phyloP scores from a whole-genome alignment of 2,113 vertebrate genomes.

The Ginglymostoma cirratum region DNA sequence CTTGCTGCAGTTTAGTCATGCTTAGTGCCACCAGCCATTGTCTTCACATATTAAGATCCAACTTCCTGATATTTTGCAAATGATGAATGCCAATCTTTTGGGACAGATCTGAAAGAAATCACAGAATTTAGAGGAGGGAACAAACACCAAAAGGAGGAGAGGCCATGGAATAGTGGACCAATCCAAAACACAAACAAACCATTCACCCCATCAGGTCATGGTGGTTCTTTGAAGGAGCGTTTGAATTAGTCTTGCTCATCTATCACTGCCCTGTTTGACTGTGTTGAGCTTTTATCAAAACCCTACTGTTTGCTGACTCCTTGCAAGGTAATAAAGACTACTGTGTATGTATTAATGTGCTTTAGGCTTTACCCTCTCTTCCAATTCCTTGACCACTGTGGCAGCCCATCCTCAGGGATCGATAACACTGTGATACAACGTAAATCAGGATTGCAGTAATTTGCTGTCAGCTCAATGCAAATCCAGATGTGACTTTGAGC shows the following conservation, averaged over 20 bases:
- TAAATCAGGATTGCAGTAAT: background rate
- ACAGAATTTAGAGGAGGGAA: background rate
- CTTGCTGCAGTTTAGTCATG: background rate
- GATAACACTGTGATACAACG: background rate
- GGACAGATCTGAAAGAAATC: background rate
- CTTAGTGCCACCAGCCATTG: background rate
- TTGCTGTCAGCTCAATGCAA: background rate
- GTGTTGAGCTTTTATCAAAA: background rate
- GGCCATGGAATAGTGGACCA: no score
- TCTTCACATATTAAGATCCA: background rate
- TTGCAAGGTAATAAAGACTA: background rate
- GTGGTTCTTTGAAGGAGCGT: background rate
- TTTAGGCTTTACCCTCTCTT: background rate
- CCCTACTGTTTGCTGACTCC: background rate
- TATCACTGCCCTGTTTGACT: background rate
- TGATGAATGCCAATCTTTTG: background rate
- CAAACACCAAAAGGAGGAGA: background rate
- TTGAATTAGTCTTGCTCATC: background rate
- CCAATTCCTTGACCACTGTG: background rate
- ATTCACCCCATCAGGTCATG: background rate
- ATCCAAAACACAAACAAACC: background rate
- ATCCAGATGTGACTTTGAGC: background rate
- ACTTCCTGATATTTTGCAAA: background rate
- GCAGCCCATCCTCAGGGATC: background rate
- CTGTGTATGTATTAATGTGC: background rate